Conservation (phyloP, 2,797 vertebrate species). For the Botia kubotai region DNA sequence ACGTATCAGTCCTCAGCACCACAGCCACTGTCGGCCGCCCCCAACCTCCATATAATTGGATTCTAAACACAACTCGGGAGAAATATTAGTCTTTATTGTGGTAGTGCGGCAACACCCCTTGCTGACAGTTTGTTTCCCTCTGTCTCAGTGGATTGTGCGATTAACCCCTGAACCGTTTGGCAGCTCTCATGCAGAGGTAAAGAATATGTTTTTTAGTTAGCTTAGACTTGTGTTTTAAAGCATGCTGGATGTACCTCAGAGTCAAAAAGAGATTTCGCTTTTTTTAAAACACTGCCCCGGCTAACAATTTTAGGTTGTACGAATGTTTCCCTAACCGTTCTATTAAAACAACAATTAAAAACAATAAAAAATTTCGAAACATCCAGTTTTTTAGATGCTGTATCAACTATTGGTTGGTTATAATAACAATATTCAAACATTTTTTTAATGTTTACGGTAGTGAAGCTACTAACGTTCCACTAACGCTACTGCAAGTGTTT, state of each 20-base stretch:
- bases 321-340: too few relatives aligned
- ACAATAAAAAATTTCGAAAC: too few relatives aligned
- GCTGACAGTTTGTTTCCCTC: slow-evolving; percentile 55
- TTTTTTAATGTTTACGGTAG: too few relatives aligned
- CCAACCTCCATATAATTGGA: slow-evolving; percentile 62
- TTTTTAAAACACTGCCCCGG: background rate
- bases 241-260: background rate
- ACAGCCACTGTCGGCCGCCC: slow-evolving; percentile 42
- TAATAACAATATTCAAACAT: too few relatives aligned
- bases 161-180: slow-evolving; percentile 46
- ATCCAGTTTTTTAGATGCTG: too few relatives aligned
- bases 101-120: slow-evolving; percentile 51
- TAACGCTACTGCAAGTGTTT: too few relatives aligned
- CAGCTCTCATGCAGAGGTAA: slow-evolving; percentile 33
- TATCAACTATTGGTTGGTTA: too few relatives aligned
- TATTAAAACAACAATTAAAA: too few relatives aligned
- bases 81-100: slow-evolving; percentile 66
- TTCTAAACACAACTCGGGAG: slow-evolving; percentile 65
- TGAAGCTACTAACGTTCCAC: too few relatives aligned
- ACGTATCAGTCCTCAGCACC: slow-evolving; percentile 64
- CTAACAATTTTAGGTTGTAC: too few relatives aligned
- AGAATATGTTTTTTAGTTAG: slow-evolving; percentile 6
- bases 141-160: slow-evolving; percentile 44
- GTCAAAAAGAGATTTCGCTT: background rate
- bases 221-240: background rate